These are phyloP conservation scores for Myotis vivesi DNA, from an alignment of 2,797 vertebrate genomes.

Conservation along the genomic window DNA sequence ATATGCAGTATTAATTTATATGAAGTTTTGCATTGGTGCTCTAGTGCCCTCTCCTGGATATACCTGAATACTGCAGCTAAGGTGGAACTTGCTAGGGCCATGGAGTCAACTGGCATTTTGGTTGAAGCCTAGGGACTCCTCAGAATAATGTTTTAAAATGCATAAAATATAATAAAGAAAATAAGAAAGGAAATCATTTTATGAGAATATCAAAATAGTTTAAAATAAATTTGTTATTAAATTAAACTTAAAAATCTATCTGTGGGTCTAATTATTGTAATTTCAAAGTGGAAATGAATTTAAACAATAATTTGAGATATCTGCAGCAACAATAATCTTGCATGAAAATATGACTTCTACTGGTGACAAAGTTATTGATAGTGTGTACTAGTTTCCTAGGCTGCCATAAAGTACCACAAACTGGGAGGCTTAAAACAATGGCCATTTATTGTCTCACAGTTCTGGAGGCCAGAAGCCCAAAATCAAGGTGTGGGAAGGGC, in stretches of 20 bases:
- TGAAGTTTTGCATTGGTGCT: background rate
- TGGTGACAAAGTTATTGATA: background rate
- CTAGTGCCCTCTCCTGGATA: slow-evolving; percentile 42
- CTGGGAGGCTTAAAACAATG: background rate
- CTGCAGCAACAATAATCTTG: background rate
- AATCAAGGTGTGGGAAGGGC: background rate
- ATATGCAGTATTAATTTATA: background rate
- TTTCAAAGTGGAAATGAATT: background rate
- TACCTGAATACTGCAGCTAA: background rate
- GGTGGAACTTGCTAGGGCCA: accelerated
- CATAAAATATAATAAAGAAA: background rate
- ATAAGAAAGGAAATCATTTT: background rate
- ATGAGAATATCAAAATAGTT: background rate
- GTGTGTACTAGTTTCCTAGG: background rate
- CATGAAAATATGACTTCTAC: background rate
- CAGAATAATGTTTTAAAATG: background rate
- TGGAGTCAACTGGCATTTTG: background rate
- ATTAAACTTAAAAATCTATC: background rate
- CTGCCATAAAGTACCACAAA: background rate
- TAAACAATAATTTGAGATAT: background rate
- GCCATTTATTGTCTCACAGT: background rate
- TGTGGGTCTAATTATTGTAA: background rate
- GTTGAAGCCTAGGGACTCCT: background rate
- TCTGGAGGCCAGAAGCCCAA: background rate
- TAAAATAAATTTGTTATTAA: background rate